Base-by-base conservation (phyloP, 2,797 vertebrate genomes). In the Sebastolobus altivelis region DNA sequence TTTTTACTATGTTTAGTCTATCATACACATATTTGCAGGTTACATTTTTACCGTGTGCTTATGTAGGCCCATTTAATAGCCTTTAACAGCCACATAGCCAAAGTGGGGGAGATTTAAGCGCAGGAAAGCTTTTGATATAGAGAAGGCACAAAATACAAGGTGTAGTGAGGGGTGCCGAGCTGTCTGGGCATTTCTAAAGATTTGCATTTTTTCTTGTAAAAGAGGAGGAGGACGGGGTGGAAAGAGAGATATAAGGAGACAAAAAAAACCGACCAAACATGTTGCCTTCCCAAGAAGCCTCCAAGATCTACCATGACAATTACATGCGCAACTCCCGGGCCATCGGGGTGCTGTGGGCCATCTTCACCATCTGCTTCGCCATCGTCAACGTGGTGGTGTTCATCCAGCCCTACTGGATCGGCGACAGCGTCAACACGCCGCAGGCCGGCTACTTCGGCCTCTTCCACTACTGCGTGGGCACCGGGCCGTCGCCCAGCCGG, bases 311-410 rank as follows among this genome's bases (percentile, higher is more conserved):
- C 95, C 97, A 98, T 88, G 96, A 97, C 92, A 98, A 97, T 94
- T 98, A 98, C 87, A 96, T 97, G 97, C 96, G 97, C 95, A 98
- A 98, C 96, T 97, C 97, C 91, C 95, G 97, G 77, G 97, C 97
- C 94, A 98, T 98, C 95, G 97, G 97, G 87, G 97, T 98, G 89
- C 96, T 98, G 58, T 98, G 97, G 97, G 97, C 97, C 95, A 98
- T 98, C 94, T 98, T 99, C 95, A 99, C 98, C 96, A 98, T 99
- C 95, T 98, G 97, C 96, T 98, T 99, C 94, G 98, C 98, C 95
- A 98, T 99, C 95, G 97, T 99, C 94, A 98, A 98, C 94, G 98
- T 99, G 95, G 97, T 99, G 96, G 97, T 98, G 90, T 98, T 99
- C 96, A 98, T 98, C 89, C 97, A 98, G 94, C 97, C 98, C 92